A percentile compares a stretch with the other conserved stretches of the same genome.
Evolutionary conservation across 2,888 invertebrate species (phyloP).

Genomic region (Drosophila fungiperda): DNA sequence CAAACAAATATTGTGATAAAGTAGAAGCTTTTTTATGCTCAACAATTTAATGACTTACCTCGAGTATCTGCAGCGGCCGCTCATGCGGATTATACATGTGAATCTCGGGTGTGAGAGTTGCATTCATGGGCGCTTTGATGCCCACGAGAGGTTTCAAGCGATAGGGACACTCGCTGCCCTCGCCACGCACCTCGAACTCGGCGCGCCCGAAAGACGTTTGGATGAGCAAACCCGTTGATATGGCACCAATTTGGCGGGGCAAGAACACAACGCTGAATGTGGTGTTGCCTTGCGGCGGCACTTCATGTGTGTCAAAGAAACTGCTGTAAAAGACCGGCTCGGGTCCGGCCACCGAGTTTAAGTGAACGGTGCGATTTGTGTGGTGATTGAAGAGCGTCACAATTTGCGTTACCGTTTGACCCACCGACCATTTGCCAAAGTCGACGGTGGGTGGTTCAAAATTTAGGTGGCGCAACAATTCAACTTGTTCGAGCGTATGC

Average conservation of each 20-base stretch:
- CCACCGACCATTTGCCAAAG: constrained; percentile 90
- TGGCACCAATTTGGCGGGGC: constrained; percentile 95
- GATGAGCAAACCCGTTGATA: constrained; percentile 94
- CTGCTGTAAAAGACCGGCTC: constrained; percentile 98
- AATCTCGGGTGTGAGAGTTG: constrained; percentile 94
- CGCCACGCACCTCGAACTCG: constrained; percentile 93
- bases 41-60: constrained; percentile 85
- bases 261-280: constrained; percentile 98
- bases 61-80: constrained; percentile 92
- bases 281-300: constrained; percentile 96
- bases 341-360: constrained; percentile 97
- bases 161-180: constrained; percentile 95
- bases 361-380: constrained; percentile 93
- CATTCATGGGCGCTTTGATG: constrained; percentile 95
- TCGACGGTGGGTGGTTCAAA: constrained; percentile 86
- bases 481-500: constrained; percentile 63
- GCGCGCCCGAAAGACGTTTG: constrained; percentile 97
- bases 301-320: constrained; percentile 97
- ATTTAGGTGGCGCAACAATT: constrained; percentile 79
- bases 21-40: too few species aligned
- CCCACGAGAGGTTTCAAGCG: constrained; percentile 95
- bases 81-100: constrained; percentile 97
- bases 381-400: constrained; percentile 95
- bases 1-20: not conserved
- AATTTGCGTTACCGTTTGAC: constrained; percentile 93